These are phyloP conservation scores for Hippopotamyrus pictus DNA, from an alignment of 2,797 vertebrate species.

Conservation along the genomic window DNA sequence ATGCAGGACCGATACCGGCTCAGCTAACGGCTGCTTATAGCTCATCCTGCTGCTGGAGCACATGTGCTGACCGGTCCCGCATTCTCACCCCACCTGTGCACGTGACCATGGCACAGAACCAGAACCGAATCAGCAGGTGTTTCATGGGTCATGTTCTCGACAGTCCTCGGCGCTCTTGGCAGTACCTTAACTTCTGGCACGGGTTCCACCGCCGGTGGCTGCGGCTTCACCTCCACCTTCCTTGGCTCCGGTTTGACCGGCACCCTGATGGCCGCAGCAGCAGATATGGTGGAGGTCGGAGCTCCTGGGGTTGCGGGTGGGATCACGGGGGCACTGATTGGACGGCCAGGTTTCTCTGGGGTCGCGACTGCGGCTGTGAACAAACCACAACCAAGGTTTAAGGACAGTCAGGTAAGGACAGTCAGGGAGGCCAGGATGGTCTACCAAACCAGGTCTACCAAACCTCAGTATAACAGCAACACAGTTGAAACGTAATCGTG, in stretches of 20 bases:
- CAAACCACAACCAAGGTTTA: not conserved
- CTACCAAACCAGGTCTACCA: not conserved
- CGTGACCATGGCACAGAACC: not conserved
- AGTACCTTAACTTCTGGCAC: conserved; percentile 63
- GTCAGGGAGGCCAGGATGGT: not conserved
- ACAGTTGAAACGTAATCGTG: not conserved
- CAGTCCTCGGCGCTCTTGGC: not conserved
- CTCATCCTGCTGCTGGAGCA: not conserved
- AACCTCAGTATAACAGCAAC: not conserved
- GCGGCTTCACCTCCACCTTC: conserved; percentile 62
- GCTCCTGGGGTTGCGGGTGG: conserved; percentile 61
- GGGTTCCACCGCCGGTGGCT: conserved; percentile 52
- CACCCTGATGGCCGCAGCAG: conserved; percentile 38
- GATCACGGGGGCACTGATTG: conserved; percentile 84
- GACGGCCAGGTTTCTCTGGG: conserved; percentile 70
- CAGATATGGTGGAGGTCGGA: conserved; percentile 45
- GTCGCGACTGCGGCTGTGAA: conserved; percentile 55
- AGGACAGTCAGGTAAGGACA: not conserved
- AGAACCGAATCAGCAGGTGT: not conserved
- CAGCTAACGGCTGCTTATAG: not conserved
- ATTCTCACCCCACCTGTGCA: not conserved
- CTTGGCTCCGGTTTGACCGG: conserved; percentile 46
- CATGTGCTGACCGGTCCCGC: not conserved
- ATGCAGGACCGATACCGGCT: not conserved
- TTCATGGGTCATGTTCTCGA: not conserved